phyloP scores from a whole-genome alignment of 1,140 invertebrate species.

The Hetaerina americana region DNA sequence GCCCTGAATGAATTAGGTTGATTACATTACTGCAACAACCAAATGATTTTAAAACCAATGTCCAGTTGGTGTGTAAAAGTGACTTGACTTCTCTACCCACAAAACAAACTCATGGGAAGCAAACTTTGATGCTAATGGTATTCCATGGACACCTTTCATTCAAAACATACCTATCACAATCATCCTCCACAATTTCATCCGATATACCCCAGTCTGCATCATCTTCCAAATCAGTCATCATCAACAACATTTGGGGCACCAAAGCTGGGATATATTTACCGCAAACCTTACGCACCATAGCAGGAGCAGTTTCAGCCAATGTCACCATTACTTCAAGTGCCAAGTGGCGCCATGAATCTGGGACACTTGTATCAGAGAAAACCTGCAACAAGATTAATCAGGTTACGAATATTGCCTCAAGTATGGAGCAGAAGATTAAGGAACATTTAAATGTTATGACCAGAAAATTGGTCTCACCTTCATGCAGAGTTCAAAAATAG shows the following conservation, averaged over 20 bases:
- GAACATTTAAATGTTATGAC: neutral
- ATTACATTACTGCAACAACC: too few species aligned
- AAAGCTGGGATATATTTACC: slow-evolving; percentile 62
- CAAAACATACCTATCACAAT: slow-evolving; percentile 51
- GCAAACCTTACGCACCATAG: slow-evolving; percentile 86
- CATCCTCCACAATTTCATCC: slow-evolving; percentile 71
- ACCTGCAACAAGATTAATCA: slow-evolving; percentile 28
- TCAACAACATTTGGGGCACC: slow-evolving; percentile 71
- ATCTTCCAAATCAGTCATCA: slow-evolving; percentile 97
- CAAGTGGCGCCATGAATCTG: slow-evolving; percentile 79
- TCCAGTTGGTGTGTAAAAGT: too few species aligned
- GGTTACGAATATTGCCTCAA: too few species aligned
- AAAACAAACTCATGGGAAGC: too few species aligned
- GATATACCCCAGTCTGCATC: slow-evolving; percentile 70
- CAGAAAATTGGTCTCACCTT: too few species aligned
- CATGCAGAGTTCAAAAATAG: slow-evolving; percentile 83
- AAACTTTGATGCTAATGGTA: too few species aligned
- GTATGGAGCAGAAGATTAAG: too few species aligned
- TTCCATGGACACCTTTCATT: too few species aligned
- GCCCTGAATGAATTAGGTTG: too few species aligned
- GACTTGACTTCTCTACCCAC: too few species aligned
- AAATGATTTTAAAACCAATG: too few species aligned
- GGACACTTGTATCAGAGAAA: slow-evolving; percentile 54
- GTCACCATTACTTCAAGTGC: slow-evolving; percentile 90
- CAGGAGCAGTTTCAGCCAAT: slow-evolving; percentile 84